phyloP scores from a whole-genome alignment of 2,113 vertebrate species.

The Myxocyprinus asiaticus region DNA sequence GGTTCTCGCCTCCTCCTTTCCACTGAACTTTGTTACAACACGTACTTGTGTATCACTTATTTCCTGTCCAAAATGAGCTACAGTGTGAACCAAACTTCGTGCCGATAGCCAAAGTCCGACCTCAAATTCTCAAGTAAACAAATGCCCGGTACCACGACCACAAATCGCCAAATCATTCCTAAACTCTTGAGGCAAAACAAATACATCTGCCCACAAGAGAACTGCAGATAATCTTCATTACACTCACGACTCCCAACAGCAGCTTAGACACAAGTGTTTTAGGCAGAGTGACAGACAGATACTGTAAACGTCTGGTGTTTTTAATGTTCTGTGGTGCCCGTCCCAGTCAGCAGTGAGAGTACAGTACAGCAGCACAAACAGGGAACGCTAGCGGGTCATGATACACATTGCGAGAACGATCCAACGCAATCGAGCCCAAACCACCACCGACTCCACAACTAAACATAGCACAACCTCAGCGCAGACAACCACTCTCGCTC shows the following conservation, averaged over 20 bases:
- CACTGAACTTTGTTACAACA: no score
- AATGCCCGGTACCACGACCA: no score
- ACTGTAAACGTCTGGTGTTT: slow-evolving; percentile 10
- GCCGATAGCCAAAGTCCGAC: no score
- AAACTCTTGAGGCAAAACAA: no score
- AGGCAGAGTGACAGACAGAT: background rate
- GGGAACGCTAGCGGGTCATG: background rate
- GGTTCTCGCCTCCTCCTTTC: no score
- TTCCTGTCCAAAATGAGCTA: no score
- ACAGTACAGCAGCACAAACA: slow-evolving; percentile 14
- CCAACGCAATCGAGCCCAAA: slow-evolving; percentile 48
- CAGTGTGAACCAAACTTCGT: no score
- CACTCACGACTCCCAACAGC: background rate
- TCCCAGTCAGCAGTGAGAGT: slow-evolving; percentile 7
- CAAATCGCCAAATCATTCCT: no score
- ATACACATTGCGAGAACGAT: background rate
- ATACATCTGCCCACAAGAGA: background rate
- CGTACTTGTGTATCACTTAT: no score
- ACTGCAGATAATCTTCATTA: background rate
- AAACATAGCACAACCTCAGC: slow-evolving; percentile 69
- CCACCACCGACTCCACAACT: slow-evolving; percentile 60
- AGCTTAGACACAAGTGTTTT: no score
- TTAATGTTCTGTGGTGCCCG: background rate
- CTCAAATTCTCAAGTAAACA: no score
- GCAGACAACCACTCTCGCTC: slow-evolving; percentile 53